Base-by-base conservation (phyloP, 2,797 vertebrate species). In the Phrynocephalus forsythii region DNA sequence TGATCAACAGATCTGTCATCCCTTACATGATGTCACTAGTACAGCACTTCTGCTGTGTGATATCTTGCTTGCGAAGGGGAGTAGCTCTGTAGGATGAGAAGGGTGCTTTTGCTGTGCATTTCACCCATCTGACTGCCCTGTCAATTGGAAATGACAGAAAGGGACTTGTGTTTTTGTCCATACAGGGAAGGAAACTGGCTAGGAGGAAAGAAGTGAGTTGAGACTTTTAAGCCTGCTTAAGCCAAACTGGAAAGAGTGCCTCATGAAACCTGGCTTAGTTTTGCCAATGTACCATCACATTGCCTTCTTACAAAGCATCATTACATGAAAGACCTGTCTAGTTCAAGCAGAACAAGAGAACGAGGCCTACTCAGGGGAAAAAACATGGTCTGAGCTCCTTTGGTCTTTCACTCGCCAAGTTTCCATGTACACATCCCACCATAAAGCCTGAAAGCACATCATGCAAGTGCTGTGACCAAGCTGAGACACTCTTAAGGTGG, bases 181-280 rank as follows among this genome's bases (percentile, higher is more conserved):
- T 90, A 92, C 92, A 85, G 93, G 93, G 91, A 93, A 92, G 92
- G 90, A 94, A 88, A 67, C 26, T 93, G 94, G 92, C 88, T 90
- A 79, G 87, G 91, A 69, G 88, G 91, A 91, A 91, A 94, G 87
- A 92, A 92, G 91, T 88, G 92, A 93, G 87, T 83, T 91, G 56
- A 91, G 56, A 91, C 84, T 75, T 94, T 92, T 91, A 82, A 94
- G 92, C 91, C 80, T 93, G 88, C 8, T 72, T 95, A 96, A 95
- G 93, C 94, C 84, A 94, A 93, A 93, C 81, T 50, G 94, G 91
- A 93, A 94, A 33, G 85, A 84, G 84, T 88, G 93, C 94, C 91
- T 92, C 88, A 90, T 63, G 90, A 22, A 50, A 95, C 94, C 90
- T n/a, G 16, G 4, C 89, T 86, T 88, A 85, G 94, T 95, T 79